Percentiles rank a stretch among this genome's conserved stretches.
phyloP scores from a whole-genome alignment of 2,888 invertebrate species.

The Allophyes oxyacanthae region DNA sequence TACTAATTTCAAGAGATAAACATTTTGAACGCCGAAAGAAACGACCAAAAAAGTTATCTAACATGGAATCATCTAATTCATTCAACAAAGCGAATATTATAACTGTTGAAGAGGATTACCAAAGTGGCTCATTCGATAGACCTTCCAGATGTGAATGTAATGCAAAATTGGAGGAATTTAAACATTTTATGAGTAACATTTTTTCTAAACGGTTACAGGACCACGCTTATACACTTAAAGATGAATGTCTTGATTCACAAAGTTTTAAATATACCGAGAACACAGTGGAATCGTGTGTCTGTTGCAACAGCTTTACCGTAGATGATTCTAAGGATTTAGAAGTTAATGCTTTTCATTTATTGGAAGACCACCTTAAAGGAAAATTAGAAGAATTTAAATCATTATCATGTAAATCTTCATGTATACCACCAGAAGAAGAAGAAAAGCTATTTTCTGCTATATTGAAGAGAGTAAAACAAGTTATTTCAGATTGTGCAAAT shows the following conservation, averaged over 20 bases:
- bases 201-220: slow-evolving; percentile 43
- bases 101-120: slow-evolving; percentile 7
- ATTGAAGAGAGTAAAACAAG: slow-evolving; percentile 73
- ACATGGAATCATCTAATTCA: slow-evolving; percentile 10
- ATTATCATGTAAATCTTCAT: slow-evolving; percentile 62
- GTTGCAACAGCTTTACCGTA: slow-evolving; percentile 62
- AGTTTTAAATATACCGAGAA: slow-evolving; percentile 45
- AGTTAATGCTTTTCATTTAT: slow-evolving; percentile 77
- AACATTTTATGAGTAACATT: slow-evolving; percentile 44
- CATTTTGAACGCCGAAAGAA: slow-evolving; percentile 9
- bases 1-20: slow-evolving; percentile 13
- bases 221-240: slow-evolving; percentile 29
- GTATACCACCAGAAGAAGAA: slow-evolving; percentile 70
- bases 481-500: slow-evolving; percentile 73
- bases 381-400: slow-evolving; percentile 73
- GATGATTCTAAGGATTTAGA: slow-evolving; percentile 75
- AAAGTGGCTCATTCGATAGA: slow-evolving; percentile 10
- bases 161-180: slow-evolving; percentile 56
- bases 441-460: slow-evolving; percentile 71
- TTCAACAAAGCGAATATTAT: slow-evolving; percentile 10
- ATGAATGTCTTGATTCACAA: slow-evolving; percentile 58
- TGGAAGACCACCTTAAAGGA: slow-evolving; percentile 76
- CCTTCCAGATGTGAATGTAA: slow-evolving; percentile 49
- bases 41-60: slow-evolving; percentile 10
- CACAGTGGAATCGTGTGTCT: slow-evolving; percentile 67